These are phyloP conservation scores for Anas platyrhynchos DNA, from an alignment of 2,113 vertebrate species.

Conservation along the genomic window DNA sequence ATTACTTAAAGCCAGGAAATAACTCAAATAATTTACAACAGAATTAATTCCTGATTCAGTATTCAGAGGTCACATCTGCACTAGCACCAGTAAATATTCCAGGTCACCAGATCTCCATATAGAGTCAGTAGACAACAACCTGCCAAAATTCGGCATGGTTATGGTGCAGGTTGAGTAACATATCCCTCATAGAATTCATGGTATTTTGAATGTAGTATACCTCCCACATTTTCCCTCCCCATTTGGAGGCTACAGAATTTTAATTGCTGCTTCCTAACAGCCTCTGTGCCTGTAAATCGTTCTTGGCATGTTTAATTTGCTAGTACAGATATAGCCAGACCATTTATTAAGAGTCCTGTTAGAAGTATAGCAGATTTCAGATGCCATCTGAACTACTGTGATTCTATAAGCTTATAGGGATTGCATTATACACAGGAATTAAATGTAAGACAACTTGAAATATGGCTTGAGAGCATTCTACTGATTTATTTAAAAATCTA, in stretches of 20 bases:
- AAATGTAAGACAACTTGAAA: background rate
- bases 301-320: background rate
- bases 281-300: background rate
- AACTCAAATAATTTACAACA: background rate
- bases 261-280: background rate
- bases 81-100: background rate
- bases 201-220: background rate
- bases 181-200: background rate
- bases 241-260: background rate
- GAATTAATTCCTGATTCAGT: background rate
- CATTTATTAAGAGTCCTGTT: background rate
- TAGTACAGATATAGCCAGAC: background rate
- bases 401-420: background rate
- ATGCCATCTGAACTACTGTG: background rate
- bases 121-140: background rate
- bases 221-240: accelerated
- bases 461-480: background rate
- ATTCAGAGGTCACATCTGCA: background rate
- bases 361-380: background rate
- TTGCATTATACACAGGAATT: background rate
- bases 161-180: background rate
- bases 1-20: background rate
- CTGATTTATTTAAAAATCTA: background rate
- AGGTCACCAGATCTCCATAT: background rate
- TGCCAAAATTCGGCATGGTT: background rate